phyloP scores from a whole-genome alignment of 2,113 vertebrate species.

The Anolis carolinensis region DNA sequence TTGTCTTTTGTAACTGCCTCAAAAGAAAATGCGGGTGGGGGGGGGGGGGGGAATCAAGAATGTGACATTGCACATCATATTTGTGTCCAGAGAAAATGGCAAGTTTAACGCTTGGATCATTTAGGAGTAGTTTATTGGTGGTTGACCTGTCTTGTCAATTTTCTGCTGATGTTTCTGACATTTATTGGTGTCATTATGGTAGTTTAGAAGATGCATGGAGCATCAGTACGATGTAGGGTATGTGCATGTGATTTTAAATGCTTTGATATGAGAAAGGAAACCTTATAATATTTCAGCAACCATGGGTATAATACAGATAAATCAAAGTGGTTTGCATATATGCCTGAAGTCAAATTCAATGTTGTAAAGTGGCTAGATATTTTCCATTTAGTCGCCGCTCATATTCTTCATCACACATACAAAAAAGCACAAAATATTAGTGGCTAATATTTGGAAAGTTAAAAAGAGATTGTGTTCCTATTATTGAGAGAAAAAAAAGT shows the following conservation, averaged over 20 bases:
- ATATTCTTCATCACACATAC: constrained; percentile 31
- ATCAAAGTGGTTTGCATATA: background rate
- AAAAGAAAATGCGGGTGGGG: constrained; percentile 15
- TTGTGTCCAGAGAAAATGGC: constrained; percentile 18
- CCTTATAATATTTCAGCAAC: background rate
- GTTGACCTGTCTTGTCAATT: constrained; percentile 25
- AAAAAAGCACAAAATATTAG: constrained; percentile 40
- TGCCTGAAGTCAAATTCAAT: constrained; percentile 36
- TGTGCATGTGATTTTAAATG: background rate
- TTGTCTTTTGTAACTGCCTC: background rate
- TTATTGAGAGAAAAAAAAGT: too few relatives aligned
- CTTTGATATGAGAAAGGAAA: constrained; percentile 11
- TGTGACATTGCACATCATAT: constrained; percentile 16
- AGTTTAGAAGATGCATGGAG: constrained; percentile 21
- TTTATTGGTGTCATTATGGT: constrained; percentile 24
- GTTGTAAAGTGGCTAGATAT: constrained; percentile 19
- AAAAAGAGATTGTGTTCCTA: background rate
- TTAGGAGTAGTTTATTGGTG: constrained; percentile 35
- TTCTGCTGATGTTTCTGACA: constrained; percentile 17
- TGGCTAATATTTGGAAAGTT: constrained; percentile 48
- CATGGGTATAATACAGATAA: constrained; percentile 23
- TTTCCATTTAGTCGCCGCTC: constrained; percentile 18
- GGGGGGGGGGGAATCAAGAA: background rate
- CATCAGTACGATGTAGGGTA: background rate
- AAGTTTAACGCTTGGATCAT: constrained; percentile 16